phyloP scores from a whole-genome alignment of 2,113 vertebrate species.

The Calyptomena viridis region DNA sequence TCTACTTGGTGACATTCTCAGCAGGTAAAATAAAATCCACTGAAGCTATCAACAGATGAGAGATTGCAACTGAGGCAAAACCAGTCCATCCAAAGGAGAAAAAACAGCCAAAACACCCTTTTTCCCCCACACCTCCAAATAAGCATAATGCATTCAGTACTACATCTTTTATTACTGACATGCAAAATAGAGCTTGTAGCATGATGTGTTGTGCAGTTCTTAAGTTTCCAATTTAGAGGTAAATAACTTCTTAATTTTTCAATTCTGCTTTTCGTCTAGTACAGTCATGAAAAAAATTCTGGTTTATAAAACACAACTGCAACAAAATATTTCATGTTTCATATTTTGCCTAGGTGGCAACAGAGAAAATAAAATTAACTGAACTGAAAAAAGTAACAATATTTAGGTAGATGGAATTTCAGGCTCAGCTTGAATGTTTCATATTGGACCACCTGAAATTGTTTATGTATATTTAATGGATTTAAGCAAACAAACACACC shows the following conservation, averaged over 20 bases:
- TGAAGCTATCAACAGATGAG: not conserved
- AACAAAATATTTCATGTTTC: conserved; percentile 34
- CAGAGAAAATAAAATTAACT: conserved; percentile 60
- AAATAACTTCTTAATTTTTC: conserved; percentile 25
- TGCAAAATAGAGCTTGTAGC: not conserved
- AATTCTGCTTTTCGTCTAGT: not conserved
- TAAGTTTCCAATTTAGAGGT: not conserved
- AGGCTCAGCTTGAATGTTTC: conserved; percentile 35
- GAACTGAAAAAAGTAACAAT: conserved; percentile 21
- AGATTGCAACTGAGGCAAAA: not conserved
- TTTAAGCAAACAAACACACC: not conserved
- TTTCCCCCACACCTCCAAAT: not conserved
- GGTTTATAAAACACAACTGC: not conserved
- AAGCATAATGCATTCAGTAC: not conserved
- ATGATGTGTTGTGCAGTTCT: not conserved
- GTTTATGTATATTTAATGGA: conserved; percentile 24
- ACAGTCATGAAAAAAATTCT: not conserved
- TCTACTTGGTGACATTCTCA: not conserved
- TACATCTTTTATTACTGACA: not conserved
- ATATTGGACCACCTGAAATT: conserved; percentile 42
- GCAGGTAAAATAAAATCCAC: not conserved
- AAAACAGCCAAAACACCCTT: not conserved
- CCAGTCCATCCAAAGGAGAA: not conserved
- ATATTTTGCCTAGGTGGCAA: not conserved
- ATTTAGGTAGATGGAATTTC: conserved; percentile 48